A percentile compares a stretch with the other conserved stretches of the same genome.
Evolutionary conservation across 2,888 invertebrate genomes (phyloP).

Genomic region (Uloborus plumipes): DNA sequence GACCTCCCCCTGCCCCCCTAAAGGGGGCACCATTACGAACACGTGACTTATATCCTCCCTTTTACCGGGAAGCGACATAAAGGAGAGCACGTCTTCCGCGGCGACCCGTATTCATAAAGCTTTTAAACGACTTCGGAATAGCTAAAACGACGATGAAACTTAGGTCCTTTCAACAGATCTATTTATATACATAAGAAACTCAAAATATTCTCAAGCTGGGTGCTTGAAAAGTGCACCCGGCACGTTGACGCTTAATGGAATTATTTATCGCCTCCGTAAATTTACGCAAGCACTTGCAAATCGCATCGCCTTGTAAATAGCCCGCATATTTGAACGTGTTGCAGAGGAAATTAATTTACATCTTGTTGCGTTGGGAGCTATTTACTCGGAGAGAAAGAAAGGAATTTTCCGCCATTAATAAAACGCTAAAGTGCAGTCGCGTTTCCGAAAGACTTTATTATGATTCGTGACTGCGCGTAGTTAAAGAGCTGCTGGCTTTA

Average conservation of each 20-base stretch:
- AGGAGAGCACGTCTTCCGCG: conserved; percentile 32
- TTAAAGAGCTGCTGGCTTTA: conserved; percentile 39
- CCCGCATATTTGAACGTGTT: conserved; percentile 14
- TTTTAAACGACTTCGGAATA: conserved; percentile 33
- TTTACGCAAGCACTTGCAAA: neutral
- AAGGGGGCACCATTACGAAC: conserved; percentile 17
- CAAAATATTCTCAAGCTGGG: conserved; percentile 32
- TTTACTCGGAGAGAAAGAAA: conserved; percentile 39
- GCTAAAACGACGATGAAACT: conserved; percentile 21
- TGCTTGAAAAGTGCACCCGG: conserved; percentile 41
- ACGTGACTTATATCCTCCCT: conserved; percentile 45
- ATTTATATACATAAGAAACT: conserved; percentile 49
- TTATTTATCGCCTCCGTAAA: conserved; percentile 50
- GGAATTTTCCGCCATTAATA: conserved; percentile 48
- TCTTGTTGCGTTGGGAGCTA: conserved; percentile 51
- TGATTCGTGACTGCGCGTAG: conserved; percentile 43
- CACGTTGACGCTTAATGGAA: conserved; percentile 49
- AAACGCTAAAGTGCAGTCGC: conserved; percentile 45
- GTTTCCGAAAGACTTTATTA: conserved; percentile 18
- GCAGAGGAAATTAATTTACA: conserved; percentile 56
- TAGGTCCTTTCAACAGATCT: conserved; percentile 33
- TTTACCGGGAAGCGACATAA: conserved; percentile 19
- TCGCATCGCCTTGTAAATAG: conserved; percentile 24
- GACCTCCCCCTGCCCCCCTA: neutral
- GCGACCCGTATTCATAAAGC: conserved; percentile 31